Percentiles rank a stretch among this genome's conserved stretches.
Conservation (phyloP, 2,888 invertebrate species). For the Belgica antarctica region DNA sequence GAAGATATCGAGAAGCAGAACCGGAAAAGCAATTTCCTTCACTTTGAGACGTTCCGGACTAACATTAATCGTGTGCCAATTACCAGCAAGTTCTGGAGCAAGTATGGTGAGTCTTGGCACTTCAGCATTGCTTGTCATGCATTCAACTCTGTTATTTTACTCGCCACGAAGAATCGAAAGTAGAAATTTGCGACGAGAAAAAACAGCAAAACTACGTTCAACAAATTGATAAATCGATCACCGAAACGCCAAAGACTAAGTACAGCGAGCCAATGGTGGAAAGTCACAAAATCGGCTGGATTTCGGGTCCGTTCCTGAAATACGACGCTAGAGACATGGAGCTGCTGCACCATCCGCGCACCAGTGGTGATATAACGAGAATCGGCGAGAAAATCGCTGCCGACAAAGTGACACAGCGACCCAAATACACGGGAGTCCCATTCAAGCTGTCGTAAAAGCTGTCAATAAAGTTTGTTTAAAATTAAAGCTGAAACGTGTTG, state of each 20-base stretch:
- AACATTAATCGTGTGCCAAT: slow-evolving; percentile 42
- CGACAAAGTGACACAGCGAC: slow-evolving; percentile 27
- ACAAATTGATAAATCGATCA: slow-evolving; percentile 35
- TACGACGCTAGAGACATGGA: slow-evolving; percentile 34
- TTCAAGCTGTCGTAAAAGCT: slow-evolving; percentile 31
- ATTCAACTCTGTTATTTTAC: neutral
- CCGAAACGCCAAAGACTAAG: slow-evolving; percentile 29
- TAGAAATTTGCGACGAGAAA: slow-evolving; percentile 3
- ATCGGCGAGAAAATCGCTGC: slow-evolving; percentile 41
- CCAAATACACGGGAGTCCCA: slow-evolving; percentile 37
- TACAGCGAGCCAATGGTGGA: slow-evolving; percentile 38
- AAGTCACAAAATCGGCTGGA: slow-evolving; percentile 39
- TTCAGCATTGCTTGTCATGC: no score
- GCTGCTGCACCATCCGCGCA: slow-evolving; percentile 18
- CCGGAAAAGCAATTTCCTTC: slow-evolving; percentile 22
- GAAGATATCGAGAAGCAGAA: slow-evolving; percentile 40
- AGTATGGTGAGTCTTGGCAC: no score
- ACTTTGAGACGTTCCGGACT: slow-evolving; percentile 28
- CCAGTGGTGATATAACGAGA: slow-evolving; percentile 35
- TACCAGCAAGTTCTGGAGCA: slow-evolving; percentile 40
- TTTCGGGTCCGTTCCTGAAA: slow-evolving; percentile 15
- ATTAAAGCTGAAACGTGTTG: neutral
- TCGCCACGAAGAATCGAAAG: slow-evolving; percentile 16
- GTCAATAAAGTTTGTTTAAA: neutral
- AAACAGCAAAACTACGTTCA: slow-evolving; percentile 30